phyloP scores from a whole-genome alignment of 2,797 vertebrate genomes.

The Zalophus californianus region DNA sequence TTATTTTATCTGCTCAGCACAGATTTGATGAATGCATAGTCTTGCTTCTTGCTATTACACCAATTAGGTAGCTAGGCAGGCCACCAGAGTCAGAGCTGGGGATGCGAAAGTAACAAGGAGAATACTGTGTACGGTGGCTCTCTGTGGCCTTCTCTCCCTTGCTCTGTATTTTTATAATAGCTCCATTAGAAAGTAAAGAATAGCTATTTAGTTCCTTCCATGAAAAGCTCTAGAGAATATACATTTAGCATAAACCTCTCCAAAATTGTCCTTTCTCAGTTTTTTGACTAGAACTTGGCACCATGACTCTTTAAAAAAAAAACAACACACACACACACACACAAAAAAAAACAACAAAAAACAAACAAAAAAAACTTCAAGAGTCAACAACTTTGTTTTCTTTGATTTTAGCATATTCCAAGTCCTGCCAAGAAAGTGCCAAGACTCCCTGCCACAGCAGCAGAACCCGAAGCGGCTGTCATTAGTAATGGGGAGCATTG shows the following conservation, averaged over 20 bases:
- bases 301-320: neutral
- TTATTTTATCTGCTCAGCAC: neutral
- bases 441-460: constrained; percentile 91
- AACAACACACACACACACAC: too few relatives aligned
- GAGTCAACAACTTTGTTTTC: constrained; percentile 42
- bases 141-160: neutral
- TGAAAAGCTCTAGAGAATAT: neutral
- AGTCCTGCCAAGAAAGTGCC: constrained; percentile 98
- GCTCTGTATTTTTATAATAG: neutral
- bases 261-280: neutral
- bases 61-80: neutral
- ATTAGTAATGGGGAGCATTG: constrained; percentile 92
- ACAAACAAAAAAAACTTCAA: too few relatives aligned
- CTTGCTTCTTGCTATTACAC: neutral
- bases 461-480: constrained; percentile 88
- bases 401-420: constrained; percentile 92
- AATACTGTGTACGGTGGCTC: neutral
- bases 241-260: neutral
- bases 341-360: too few relatives aligned
- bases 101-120: neutral
- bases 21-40: neutral
- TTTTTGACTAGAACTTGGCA: neutral
- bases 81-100: neutral
- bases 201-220: neutral
- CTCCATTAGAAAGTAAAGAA: neutral